A percentile compares a stretch with the other conserved stretches of the same genome.
These are phyloP conservation scores for Mythimna loreyi DNA, from an alignment of 2,888 invertebrate genomes.

Conservation along the genomic window DNA sequence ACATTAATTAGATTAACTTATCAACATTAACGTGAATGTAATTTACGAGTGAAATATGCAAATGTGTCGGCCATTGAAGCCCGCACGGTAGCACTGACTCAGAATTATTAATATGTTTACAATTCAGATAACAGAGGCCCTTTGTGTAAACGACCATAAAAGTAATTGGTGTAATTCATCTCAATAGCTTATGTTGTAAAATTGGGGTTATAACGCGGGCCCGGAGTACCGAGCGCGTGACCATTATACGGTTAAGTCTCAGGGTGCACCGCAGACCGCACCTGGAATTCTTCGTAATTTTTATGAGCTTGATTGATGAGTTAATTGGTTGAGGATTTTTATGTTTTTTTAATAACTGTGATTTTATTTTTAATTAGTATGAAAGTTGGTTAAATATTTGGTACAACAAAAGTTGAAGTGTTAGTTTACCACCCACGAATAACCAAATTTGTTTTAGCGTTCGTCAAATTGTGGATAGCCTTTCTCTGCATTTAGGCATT, in stretches of 20 bases:
- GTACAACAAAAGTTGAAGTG: background rate
- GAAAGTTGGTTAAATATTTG: background rate
- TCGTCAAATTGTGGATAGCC: no score
- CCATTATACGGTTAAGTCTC: slow-evolving; percentile 70
- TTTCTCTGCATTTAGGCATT: no score
- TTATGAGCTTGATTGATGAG: slow-evolving; percentile 53
- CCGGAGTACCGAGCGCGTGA: slow-evolving; percentile 58
- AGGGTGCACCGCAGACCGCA: slow-evolving; percentile 59
- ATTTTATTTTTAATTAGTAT: slow-evolving; percentile 25
- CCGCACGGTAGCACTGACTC: slow-evolving; percentile 70
- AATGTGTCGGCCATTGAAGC: slow-evolving; percentile 67
- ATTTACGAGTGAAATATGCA: slow-evolving; percentile 73
- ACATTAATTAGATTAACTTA: slow-evolving; percentile 66
- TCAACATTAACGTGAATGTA: slow-evolving; percentile 65
- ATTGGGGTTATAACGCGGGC: slow-evolving; percentile 71
- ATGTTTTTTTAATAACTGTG: slow-evolving; percentile 41
- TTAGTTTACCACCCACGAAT: slow-evolving; percentile 7
- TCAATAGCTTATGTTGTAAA: slow-evolving; percentile 78
- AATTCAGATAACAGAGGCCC: slow-evolving; percentile 74
- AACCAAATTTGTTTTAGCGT: background rate
- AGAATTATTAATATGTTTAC: slow-evolving; percentile 82
- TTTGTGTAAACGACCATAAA: slow-evolving; percentile 79
- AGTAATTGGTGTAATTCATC: slow-evolving; percentile 85
- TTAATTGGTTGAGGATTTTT: slow-evolving; percentile 33
- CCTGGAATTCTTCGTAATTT: slow-evolving; percentile 59